Base-by-base conservation (phyloP, 2,797 vertebrate species). In the Glyptemys insculpta region DNA sequence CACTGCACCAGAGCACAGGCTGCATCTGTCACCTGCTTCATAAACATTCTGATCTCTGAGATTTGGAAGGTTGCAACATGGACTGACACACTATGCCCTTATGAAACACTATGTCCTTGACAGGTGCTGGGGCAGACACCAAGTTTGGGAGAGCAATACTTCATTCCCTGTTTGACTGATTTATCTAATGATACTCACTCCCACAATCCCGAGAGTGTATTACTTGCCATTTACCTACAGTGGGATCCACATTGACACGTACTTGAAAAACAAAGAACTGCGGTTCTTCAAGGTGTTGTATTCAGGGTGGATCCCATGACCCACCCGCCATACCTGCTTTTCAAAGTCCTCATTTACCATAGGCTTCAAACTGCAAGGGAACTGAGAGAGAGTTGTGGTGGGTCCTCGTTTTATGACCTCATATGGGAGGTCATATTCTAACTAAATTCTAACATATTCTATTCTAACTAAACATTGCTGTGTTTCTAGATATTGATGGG, bases 221-320 rank as follows among this genome's bases (percentile, higher is more conserved):
- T 79, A 23, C 11, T 91, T 92, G 72, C 68, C 86, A 72, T 56
- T 41, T 76, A 72, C 88, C 62, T 81, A 19, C 88, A 34, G 68
- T 49, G 81, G 91, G 80, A 93, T 81, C 84, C 21, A 0, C 85
- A 91, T 53, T 93, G 86, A 87, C 62, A 54, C 0, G 0, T 88
- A 27, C 25, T 76, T 47, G 25, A 8, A 44, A 37, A 76, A 68
- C 65, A 68, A 68, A 37, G 65, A 76, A 47, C 41, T 76, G 41
- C 91, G 85, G 57, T 81, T 97, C 91, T 94, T 78, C 3, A 14
- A 50, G 23, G 53, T 34, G 59, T 78, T 80, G 68, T 93, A 94
- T 82, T 90, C 87, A 57, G 65, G 76, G 53, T 85, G 93, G 92
- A 87, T 95, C 88, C 87, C 56, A 81, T 56, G 92, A 83, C 68